Evolutionary conservation across 2,113 vertebrate genomes (phyloP).

Genomic region (Carassius auratus): DNA sequence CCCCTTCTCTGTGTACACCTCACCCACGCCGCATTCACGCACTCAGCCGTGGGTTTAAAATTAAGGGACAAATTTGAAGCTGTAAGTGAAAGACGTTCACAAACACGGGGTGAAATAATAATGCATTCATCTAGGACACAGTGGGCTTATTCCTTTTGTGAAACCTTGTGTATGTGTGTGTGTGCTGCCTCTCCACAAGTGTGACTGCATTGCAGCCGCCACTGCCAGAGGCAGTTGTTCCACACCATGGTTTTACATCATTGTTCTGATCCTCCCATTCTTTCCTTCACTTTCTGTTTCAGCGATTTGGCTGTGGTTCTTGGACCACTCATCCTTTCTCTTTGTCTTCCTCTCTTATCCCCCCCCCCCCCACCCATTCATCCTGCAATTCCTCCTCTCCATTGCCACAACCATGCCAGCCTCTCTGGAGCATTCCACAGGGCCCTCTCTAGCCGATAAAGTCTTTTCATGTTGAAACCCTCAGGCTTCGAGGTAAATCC

Average conservation of each 20-base stretch:
- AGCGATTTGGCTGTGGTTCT: conserved; percentile 52
- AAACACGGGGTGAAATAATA: conserved; percentile 28
- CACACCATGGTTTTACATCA: conserved; percentile 61
- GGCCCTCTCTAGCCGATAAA: conserved; percentile 72
- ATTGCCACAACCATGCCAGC: conserved; percentile 67
- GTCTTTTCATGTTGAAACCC: conserved; percentile 77
- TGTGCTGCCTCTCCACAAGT: conserved; percentile 21
- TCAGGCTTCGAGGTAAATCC: conserved; percentile 80
- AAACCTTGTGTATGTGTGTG: conserved; percentile 1
- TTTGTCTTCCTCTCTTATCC: conserved; percentile 61
- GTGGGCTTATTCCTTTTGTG: not conserved
- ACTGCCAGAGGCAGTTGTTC: conserved; percentile 58
- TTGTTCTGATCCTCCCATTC: conserved; percentile 55
- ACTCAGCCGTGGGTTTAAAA: not conserved
- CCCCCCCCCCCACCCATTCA: conserved; percentile 62
- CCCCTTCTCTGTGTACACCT: conserved; percentile 4
- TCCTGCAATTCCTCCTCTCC: conserved; percentile 64
- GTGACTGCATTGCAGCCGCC: not conserved
- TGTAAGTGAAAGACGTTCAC: conserved; percentile 1
- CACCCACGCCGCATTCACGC: conserved; percentile 41
- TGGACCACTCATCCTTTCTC: conserved; percentile 46
- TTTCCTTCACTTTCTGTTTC: conserved; percentile 45
- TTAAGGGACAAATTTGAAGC: conserved; percentile 30
- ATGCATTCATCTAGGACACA: conserved; percentile 7
- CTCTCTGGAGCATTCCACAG: conserved; percentile 63